A percentile compares a stretch with the other conserved stretches of the same genome.
Evolutionary conservation across 2,888 invertebrate species (phyloP).

Genomic region (Gymnosoma rotundatum): DNA sequence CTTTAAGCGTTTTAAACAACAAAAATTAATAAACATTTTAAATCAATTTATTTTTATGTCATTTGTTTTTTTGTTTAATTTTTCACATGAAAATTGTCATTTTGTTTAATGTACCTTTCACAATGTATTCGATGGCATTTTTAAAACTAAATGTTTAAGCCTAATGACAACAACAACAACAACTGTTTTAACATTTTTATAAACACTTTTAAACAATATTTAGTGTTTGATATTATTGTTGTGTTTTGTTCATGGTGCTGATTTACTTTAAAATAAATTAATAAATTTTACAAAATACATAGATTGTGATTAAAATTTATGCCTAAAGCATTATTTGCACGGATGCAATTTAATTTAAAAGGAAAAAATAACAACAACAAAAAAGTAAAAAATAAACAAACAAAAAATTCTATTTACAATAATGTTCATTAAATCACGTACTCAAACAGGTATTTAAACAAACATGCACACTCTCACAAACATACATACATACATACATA

Average conservation of each 20-base stretch:
- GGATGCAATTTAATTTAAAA: constrained; percentile 72
- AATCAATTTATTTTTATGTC: constrained; percentile 29
- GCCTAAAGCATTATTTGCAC: constrained; percentile 71
- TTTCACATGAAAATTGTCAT: constrained; percentile 35
- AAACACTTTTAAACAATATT: constrained; percentile 29
- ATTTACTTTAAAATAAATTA: constrained; percentile 72
- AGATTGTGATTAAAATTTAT: constrained; percentile 72
- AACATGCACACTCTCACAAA: neutral
- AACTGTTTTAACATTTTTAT: constrained; percentile 44
- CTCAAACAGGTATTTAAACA: constrained; percentile 56
- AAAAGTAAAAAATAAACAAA: constrained; percentile 1
- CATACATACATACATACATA: no score
- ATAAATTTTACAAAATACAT: constrained; percentile 71
- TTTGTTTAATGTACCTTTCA: constrained; percentile 63
- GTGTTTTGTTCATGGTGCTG: constrained; percentile 55
- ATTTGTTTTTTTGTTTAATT: neutral
- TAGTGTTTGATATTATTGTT: neutral
- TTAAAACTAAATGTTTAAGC: neutral
- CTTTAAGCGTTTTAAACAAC: constrained; percentile 28
- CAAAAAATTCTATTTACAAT: constrained; percentile 34
- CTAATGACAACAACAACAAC: constrained; percentile 37
- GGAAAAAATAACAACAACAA: constrained; percentile 31
- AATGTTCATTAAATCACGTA: constrained; percentile 60
- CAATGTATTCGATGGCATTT: constrained; percentile 7
- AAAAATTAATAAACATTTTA: neutral